phyloP scores from a whole-genome alignment of 2,797 vertebrate genomes.

The Megaceryle alcyon region DNA sequence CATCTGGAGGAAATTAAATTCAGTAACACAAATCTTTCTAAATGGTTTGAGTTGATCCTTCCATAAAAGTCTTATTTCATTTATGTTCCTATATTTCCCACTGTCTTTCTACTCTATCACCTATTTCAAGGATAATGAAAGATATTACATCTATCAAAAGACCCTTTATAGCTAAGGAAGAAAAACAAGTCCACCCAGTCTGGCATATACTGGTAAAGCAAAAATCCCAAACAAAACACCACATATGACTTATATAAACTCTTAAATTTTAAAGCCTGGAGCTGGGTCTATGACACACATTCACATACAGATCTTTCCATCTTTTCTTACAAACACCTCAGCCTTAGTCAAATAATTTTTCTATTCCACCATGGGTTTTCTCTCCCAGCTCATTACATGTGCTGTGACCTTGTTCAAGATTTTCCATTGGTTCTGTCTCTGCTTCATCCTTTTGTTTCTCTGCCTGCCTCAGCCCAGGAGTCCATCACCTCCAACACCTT shows the following conservation, averaged over 20 bases:
- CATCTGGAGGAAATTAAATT: conserved; percentile 49
- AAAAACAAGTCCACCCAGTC: neutral
- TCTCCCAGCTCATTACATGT: neutral
- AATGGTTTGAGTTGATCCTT: neutral
- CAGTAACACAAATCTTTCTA: conserved; percentile 26
- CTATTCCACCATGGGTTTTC: neutral
- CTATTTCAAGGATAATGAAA: conserved; percentile 7
- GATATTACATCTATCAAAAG: conserved; percentile 20
- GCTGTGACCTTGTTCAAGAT: neutral
- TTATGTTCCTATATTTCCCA: neutral
- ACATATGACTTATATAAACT: fast-evolving
- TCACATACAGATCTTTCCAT: neutral
- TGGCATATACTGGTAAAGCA: neutral
- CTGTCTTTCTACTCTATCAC: neutral
- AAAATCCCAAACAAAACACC: neutral
- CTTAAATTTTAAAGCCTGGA: neutral
- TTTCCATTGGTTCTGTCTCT: neutral
- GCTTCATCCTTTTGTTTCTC: neutral
- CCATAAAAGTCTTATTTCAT: conserved; percentile 24
- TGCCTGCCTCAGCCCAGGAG: neutral
- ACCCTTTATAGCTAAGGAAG: neutral
- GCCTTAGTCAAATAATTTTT: neutral
- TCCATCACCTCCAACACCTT: neutral
- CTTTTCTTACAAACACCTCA: neutral
- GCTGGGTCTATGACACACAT: neutral